These are phyloP conservation scores for Erynnis tages DNA, from an alignment of 2,888 invertebrate species.

Conservation along the genomic window DNA sequence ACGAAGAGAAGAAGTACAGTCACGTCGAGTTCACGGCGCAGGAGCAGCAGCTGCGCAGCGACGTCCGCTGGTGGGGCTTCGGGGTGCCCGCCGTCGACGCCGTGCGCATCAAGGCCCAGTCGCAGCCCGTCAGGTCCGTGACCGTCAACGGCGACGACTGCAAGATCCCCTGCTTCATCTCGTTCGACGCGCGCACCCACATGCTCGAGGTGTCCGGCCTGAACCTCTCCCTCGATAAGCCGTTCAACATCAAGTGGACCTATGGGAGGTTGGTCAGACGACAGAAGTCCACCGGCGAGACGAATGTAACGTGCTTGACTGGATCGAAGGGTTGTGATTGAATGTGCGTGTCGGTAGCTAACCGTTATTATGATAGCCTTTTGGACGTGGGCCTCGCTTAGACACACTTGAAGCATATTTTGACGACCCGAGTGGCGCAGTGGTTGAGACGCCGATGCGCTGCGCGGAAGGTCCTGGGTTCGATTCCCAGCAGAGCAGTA, in stretches of 20 bases:
- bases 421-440: too few species aligned
- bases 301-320: neutral
- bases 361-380: too few species aligned
- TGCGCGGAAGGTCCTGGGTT: too few species aligned
- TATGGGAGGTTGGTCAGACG: constrained; percentile 33
- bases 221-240: constrained; percentile 58
- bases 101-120: constrained; percentile 52
- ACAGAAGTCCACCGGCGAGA: neutral
- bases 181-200: constrained; percentile 46
- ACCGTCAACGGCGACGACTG: constrained; percentile 51
- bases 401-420: too few species aligned
- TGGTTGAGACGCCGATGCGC: too few species aligned
- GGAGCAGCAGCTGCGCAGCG: constrained; percentile 50
- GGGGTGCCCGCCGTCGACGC: constrained; percentile 65
- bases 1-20: constrained; percentile 81
- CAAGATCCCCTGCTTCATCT: constrained; percentile 49
- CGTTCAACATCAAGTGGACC: constrained; percentile 59
- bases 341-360: too few species aligned
- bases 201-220: constrained; percentile 50
- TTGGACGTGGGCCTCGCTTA: too few species aligned
- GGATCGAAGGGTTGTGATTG: constrained; percentile 12
- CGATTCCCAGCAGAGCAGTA: too few species aligned
- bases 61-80: constrained; percentile 69
- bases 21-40: constrained; percentile 71
- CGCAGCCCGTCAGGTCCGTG: constrained; percentile 45